phyloP scores from a whole-genome alignment of 2,113 vertebrate species.

The Cyrtonyx montezumae region DNA sequence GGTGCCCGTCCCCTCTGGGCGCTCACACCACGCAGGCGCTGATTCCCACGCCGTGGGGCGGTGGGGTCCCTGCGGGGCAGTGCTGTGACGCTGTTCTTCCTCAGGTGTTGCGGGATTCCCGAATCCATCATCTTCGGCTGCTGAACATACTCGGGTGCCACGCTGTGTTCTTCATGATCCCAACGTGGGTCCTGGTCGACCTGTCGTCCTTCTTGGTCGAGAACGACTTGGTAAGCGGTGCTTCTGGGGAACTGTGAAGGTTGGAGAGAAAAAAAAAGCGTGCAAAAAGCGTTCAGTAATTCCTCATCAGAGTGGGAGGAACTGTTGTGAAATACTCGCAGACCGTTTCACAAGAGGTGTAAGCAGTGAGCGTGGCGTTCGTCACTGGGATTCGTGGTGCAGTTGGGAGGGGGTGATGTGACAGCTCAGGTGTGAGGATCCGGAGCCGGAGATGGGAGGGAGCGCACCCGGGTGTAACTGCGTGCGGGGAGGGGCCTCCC shows the following conservation, averaged over 20 bases:
- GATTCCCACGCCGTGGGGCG: background rate
- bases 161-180: constrained; percentile 96
- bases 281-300: background rate
- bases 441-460: background rate
- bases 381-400: fast-evolving
- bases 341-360: background rate
- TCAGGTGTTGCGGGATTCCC: constrained; percentile 92
- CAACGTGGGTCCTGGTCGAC: constrained; percentile 95
- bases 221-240: constrained; percentile 89
- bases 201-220: constrained; percentile 93
- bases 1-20: background rate
- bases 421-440: fast-evolving
- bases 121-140: constrained; percentile 91
- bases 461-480: fast-evolving
- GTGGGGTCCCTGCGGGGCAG: too few relatives aligned
- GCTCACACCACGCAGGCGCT: fast-evolving
- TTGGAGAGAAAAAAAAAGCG: fast-evolving
- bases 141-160: constrained; percentile 95
- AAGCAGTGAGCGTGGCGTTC: fast-evolving
- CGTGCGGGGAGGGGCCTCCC: background rate
- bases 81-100: background rate
- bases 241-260: background rate
- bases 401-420: background rate
- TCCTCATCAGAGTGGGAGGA: background rate
- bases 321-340: constrained; percentile 18